A percentile compares a stretch with the other conserved stretches of the same genome.
Conservation (phyloP, 1,140 invertebrate species). For the Hermatobates lingyangjiaoensis region DNA sequence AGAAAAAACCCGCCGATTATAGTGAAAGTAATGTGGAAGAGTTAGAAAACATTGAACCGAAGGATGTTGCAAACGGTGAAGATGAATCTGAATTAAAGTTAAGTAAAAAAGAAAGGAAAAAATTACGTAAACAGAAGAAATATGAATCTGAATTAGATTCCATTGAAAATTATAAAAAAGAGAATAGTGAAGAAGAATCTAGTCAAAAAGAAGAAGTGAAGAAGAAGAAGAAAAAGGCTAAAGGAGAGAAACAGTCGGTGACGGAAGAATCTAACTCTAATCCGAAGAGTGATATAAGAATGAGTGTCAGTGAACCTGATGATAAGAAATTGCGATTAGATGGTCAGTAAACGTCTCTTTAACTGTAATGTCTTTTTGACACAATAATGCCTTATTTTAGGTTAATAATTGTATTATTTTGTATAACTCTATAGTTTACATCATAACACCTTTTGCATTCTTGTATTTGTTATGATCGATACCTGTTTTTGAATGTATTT, state of each 20-base stretch:
- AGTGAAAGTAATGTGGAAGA: not conserved
- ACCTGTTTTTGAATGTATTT: too few species aligned
- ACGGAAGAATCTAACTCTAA: not conserved
- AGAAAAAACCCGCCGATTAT: not conserved
- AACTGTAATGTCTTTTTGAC: too few species aligned
- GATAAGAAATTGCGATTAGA: not conserved
- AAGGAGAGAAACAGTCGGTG: not conserved
- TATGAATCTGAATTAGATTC: not conserved
- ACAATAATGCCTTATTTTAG: too few species aligned
- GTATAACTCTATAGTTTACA: too few species aligned
- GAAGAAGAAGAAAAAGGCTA: not conserved
- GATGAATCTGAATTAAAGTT: not conserved
- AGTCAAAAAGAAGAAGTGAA: not conserved
- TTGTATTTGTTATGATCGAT: too few species aligned
- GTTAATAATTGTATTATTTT: too few species aligned
- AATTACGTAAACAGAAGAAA: not conserved
- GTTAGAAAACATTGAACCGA: not conserved
- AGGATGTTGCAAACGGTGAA: not conserved
- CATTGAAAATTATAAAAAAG: slow-evolving; percentile 1
- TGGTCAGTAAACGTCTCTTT: too few species aligned
- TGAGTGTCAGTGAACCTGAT: not conserved
- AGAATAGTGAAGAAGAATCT: not conserved
- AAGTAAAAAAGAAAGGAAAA: slow-evolving; percentile 1
- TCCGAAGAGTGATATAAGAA: not conserved
- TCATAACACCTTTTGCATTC: too few species aligned